Base-by-base conservation (phyloP, 1,140 invertebrate species). In the Apocrypta bakeri region DNA sequence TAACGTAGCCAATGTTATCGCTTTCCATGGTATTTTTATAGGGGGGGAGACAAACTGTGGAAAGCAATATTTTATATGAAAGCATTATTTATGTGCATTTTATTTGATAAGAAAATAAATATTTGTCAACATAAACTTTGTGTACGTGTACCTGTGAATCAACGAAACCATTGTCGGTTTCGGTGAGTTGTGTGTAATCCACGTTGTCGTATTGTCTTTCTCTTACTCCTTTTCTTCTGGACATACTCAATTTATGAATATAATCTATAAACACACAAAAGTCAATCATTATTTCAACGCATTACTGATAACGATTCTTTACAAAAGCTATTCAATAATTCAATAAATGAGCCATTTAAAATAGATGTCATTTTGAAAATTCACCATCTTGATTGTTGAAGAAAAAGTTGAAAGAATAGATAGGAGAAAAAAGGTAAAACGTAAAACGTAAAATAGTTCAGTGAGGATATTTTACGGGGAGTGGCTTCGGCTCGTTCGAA, bases 11-110 rank as follows among this genome's bases (percentile, higher is more conserved):
- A 97, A 92, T 48, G 92, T 89, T 56, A 98, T 96, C 1, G 97
- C 96, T 91, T 96, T 96, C 94, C 96, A 97, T 82, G 97, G 97
- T 88, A 97, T 94, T 88, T 93, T 93, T 21, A 93, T 89, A 3
- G 93, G 92, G 69, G 94, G 93, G 84, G 89, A 91, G 84, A 93
- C 88, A 92, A 95, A 95, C 94, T 95, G 86, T 64, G 21, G 2
- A 31, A 14, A 74, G 48, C 11, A 63, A 75, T 21, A 21, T 14
- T 61, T 75, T 76, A 31, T 74, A 24, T 68, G 17, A 56, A 56
- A 11, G 7, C 2, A 61, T 37, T 37, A n/a, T 24, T 29, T 29
- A 33, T 31, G n/a, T 24, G 17, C 68, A 2, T 37, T 64, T 61
- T 72, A 9, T n/a, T n/a, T 24, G 21, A 31, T 12, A 42, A 21